Base-by-base conservation (phyloP, 2,888 invertebrate species). In the Spodoptera picta region DNA sequence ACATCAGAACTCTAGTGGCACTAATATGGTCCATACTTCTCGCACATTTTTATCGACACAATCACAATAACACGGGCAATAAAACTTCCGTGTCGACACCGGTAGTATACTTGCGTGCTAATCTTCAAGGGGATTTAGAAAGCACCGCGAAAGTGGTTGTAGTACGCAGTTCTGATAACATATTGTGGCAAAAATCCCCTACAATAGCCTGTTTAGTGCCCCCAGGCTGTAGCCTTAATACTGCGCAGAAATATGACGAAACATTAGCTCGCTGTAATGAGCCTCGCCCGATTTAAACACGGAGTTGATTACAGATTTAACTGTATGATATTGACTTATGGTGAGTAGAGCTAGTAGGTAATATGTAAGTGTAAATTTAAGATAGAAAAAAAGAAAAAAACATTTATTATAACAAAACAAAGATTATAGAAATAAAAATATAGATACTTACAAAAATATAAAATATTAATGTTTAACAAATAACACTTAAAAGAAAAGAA, bases 91-190 rank as follows among this genome's bases (percentile, higher is more conserved):
- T 70, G 65, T 73, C 70, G 69, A 77, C 77, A 64, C 75, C 65
- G 78, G 73, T 73, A 74, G 79, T 79, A 78, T 80, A 76, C 75
- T 80, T 83, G 84, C 79, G 79, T 86, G 82, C 81, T 89, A 90
- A 91, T 92, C 89, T 88, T 88, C 85, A 80, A 76, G 79, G 69
- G 85, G 83, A 90, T 90, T 91, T 91, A 91, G 92, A 92, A 91
- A 91, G 91, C 85, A 77, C 80, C 81, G 85, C 83, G 90, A 90
- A 91, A 90, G 90, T 85, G 81, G 87, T 77, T 59, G 72, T 65
- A 58, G 79, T 83, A 86, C 84, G 86, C 87, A 87, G 82, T 80
- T 73, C 81, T 81, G 88, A 79, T 90, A 91, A 87, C 85, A 85
- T 86, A 85, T 85, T 90, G 86, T 87, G 83, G 90, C 87, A 89